Evolutionary conservation across 2,888 invertebrate species (phyloP), one percentile per base, ranked within the genome.

Genomic region (Erebia ligea): DNA sequence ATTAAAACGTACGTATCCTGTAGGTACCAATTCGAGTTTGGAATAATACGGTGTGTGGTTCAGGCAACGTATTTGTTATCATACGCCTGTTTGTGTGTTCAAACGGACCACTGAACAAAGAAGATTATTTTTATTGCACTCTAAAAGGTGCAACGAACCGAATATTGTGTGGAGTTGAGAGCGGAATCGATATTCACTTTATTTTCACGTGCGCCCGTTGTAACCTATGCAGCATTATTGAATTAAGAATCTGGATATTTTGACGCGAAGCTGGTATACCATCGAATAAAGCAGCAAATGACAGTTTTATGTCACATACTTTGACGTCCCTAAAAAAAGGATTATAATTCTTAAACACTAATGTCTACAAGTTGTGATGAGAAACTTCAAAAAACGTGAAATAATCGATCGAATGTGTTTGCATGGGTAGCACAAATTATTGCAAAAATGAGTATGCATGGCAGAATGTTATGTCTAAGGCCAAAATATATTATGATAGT

Each of bases 101-200:
- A 76, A 78, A 81, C 83, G 86, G 87, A 78, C 83, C 83, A 79
- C 76, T 86, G 88, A 81, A 88, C 87, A 91, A 90, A 90, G 90
- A 85, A 88, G 90, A 92, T 91, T 91, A 91, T 91, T 92, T 91
- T 91, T 90, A 91, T 89, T 91, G 90, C 87, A 84, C 86, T 82
- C 83, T 84, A 85, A 89, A 90, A 88, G 86, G 89, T 87, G 89
- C 90, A 89, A 78, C 84, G 81, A 85, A 85, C 88, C 85, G 86
- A 84, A 86, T 64, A 84, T 85, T 85, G 86, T 84, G 85, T 85
- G 86, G 86, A 86, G 89, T 89, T 88, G 86, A 84, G 87, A 84
- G 85, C 77, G 83, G 84, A 89, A 86, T 86, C 84, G 84, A 87
- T 87, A 63, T 50, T 52, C 69, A 65, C 66, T 66, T 45, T 68